Evolutionary conservation across 2,797 vertebrate genomes (phyloP).

Genomic region (Macrochelys suwanniensis): DNA sequence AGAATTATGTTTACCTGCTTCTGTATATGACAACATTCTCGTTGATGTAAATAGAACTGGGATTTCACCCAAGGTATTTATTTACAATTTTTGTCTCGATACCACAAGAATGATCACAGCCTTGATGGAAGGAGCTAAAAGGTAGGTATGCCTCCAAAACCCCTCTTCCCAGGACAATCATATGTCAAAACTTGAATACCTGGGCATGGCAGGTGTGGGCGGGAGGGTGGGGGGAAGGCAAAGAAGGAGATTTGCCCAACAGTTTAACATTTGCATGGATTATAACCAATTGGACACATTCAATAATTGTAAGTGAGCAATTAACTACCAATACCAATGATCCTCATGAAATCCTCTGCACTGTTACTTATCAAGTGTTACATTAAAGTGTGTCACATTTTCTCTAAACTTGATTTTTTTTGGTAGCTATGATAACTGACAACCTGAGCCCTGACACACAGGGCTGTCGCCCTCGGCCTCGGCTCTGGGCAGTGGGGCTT

Average conservation of each 20-base stretch:
- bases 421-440: neutral
- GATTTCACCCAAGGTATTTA: neutral
- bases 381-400: neutral
- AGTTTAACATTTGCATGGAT: neutral
- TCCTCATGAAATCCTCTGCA: neutral
- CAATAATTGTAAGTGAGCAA: neutral
- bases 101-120: neutral
- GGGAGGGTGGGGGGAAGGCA: no score
- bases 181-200: neutral
- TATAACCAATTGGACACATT: neutral
- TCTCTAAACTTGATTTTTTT: neutral
- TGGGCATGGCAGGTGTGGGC: neutral
- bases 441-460: no score
- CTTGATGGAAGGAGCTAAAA: neutral
- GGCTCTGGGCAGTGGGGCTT: no score
- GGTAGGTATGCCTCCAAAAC: neutral
- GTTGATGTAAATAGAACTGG: neutral
- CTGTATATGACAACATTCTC: neutral
- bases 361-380: neutral
- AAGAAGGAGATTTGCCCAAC: neutral
- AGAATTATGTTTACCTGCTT: neutral
- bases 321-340: neutral
- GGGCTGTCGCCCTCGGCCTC: no score
- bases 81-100: neutral
- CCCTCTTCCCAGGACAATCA: neutral